Evolutionary conservation across 2,797 vertebrate species (phyloP).

Genomic region (Enteromius argenteus): DNA sequence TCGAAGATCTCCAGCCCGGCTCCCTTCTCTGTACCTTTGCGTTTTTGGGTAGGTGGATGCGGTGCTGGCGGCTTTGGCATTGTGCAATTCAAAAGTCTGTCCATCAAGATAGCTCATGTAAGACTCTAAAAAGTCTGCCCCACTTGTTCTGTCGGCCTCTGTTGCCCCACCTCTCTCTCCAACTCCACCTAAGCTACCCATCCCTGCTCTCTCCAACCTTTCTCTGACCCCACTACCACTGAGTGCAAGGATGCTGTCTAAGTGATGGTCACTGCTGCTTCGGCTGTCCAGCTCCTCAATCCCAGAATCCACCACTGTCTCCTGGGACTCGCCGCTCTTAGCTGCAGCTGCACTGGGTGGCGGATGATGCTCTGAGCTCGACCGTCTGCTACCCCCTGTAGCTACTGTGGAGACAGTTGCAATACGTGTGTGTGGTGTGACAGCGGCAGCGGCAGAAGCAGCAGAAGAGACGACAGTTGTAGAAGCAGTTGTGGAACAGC

Average conservation of each 20-base stretch:
- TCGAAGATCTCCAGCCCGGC: conserved; percentile 69
- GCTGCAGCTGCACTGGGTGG: conserved; percentile 67
- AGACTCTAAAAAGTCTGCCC: conserved; percentile 86
- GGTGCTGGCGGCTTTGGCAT: conserved; percentile 76
- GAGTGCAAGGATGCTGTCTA: conserved; percentile 89
- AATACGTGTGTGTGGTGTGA: conserved; percentile 69
- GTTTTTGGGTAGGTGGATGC: conserved; percentile 80
- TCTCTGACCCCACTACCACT: conserved; percentile 77
- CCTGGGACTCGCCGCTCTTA: conserved; percentile 88
- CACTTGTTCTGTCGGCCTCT: conserved; percentile 73
- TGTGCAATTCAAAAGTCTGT: conserved; percentile 89
- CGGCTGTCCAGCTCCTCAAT: conserved; percentile 94
- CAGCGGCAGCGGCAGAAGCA: conserved; percentile 68
- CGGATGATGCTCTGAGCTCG: conserved; percentile 80
- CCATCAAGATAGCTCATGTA: conserved; percentile 93
- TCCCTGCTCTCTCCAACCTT: conserved; percentile 75
- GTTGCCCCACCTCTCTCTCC: conserved; percentile 71
- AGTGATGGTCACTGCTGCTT: conserved; percentile 92
- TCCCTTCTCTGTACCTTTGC: conserved; percentile 78
- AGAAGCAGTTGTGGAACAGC: conserved; percentile 72
- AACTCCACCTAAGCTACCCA: conserved; percentile 65
- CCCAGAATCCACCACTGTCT: conserved; percentile 88
- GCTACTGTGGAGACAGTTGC: conserved; percentile 67
- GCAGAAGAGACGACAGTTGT: conserved; percentile 68
- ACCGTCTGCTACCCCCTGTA: conserved; percentile 65